A percentile compares a stretch with the other conserved stretches of the same genome.
These are phyloP conservation scores for Netelia virgata DNA, from an alignment of 2,888 invertebrate species.

Conservation along the genomic window DNA sequence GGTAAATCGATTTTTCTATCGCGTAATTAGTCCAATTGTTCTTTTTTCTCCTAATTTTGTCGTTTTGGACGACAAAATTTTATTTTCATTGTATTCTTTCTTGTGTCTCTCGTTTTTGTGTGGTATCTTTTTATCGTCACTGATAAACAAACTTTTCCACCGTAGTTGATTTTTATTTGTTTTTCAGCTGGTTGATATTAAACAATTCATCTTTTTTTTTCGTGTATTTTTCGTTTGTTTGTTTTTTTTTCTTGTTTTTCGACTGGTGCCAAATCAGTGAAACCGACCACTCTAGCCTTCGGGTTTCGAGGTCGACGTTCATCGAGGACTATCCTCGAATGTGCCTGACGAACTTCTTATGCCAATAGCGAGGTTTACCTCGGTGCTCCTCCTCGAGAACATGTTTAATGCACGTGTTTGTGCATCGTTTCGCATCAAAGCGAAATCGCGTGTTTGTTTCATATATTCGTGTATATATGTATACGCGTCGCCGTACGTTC, in stretches of 20 bases:
- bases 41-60: background rate
- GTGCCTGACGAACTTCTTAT: background rate
- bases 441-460: conserved; percentile 44
- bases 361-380: conserved; percentile 25
- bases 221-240: background rate
- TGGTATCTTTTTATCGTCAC: background rate
- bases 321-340: background rate
- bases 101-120: background rate
- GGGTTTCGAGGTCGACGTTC: background rate
- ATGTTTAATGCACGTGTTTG: conserved; percentile 68
- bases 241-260: background rate
- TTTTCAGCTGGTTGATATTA: too few species aligned
- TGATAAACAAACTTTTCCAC: background rate
- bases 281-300: background rate
- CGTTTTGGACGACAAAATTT: too few species aligned
- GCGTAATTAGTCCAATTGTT: background rate
- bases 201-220: background rate
- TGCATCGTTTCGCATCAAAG: conserved; percentile 18
- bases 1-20: background rate
- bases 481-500: conserved; percentile 21
- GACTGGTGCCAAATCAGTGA: background rate
- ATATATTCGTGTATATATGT: background rate
- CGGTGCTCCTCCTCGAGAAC: background rate
- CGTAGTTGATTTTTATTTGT: too few species aligned
- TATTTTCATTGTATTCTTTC: too few species aligned